Conservation (phyloP, 2,113 vertebrate genomes). For the Eulemur macaco region DNA sequence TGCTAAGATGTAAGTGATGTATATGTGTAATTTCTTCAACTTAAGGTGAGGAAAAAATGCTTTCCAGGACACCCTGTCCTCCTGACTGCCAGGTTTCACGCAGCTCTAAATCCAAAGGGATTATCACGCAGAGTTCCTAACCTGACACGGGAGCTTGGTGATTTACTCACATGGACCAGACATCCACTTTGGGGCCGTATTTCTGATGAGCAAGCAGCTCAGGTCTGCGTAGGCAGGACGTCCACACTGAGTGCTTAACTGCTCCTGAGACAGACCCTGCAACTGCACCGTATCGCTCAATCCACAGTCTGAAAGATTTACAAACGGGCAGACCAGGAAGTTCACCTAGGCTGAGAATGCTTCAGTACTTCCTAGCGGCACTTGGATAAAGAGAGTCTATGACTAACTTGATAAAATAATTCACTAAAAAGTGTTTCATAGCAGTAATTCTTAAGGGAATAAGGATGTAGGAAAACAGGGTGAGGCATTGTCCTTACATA, state of each 20-base stretch:
- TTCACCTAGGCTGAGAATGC: slow-evolving; percentile 44
- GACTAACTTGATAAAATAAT: slow-evolving; percentile 44
- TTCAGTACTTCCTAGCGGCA: slow-evolving; percentile 32
- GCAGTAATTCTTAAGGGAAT: slow-evolving; percentile 21
- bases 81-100: neutral
- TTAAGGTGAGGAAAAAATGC: neutral
- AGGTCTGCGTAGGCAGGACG: slow-evolving; percentile 90
- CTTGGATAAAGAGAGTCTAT: neutral
- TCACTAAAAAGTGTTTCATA: slow-evolving; percentile 10
- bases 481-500: neutral
- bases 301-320: slow-evolving; percentile 87
- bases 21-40: neutral
- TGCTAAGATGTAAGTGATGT: neutral
- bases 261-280: slow-evolving; percentile 87
- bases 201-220: slow-evolving; percentile 91
- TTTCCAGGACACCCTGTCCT: neutral
- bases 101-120: slow-evolving; percentile 29
- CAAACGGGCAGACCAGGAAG: slow-evolving; percentile 40
- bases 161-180: slow-evolving; percentile 91
- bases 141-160: neutral
- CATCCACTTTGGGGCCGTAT: slow-evolving; percentile 90
- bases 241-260: slow-evolving; percentile 89
- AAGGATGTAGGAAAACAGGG: neutral
- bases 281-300: slow-evolving; percentile 90
- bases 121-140: neutral